Conservation (phyloP, 2,797 vertebrate species). For the Bryconaethiops microstoma region DNA sequence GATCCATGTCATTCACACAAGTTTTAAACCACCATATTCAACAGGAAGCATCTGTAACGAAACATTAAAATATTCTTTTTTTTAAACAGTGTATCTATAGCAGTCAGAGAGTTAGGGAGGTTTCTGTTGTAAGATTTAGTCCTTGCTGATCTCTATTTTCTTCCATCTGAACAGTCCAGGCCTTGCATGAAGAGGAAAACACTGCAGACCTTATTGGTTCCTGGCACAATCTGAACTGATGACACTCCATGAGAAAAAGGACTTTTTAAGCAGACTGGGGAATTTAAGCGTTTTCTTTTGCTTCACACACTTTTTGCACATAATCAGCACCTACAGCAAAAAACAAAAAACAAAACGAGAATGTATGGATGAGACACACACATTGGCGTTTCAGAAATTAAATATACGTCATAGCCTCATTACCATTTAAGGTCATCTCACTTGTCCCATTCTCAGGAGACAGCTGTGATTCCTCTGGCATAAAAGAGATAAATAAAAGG, state of each 20-base stretch:
- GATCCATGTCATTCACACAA: slow-evolving; percentile 14
- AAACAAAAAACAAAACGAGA: neutral
- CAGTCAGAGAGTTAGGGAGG: slow-evolving; percentile 24
- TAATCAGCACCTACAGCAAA: slow-evolving; percentile 39
- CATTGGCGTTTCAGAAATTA: neutral
- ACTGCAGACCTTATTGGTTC: slow-evolving; percentile 5
- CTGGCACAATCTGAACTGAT: slow-evolving; percentile 9
- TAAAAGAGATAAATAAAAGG: neutral
- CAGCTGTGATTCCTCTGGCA: neutral
- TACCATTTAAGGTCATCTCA: slow-evolving; percentile 3
- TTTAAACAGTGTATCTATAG: slow-evolving; percentile 20
- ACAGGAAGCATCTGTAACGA: slow-evolving; percentile 28
- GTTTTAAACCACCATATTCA: slow-evolving; percentile 37
- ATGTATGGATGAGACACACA: neutral
- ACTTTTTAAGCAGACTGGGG: slow-evolving; percentile 13
- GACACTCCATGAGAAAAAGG: slow-evolving; percentile 11
- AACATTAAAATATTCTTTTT: slow-evolving; percentile 26
- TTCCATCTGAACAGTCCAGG: neutral
- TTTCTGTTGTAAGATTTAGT: slow-evolving; percentile 30
- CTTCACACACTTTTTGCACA: slow-evolving; percentile 26
- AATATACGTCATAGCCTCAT: neutral
- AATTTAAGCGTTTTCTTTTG: slow-evolving; percentile 41
- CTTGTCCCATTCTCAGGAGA: neutral
- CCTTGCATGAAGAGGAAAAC: slow-evolving; percentile 13
- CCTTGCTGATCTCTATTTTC: slow-evolving; percentile 7